Evolutionary conservation across 2,113 vertebrate species (phyloP).

Genomic region (Agapornis roseicollis): DNA sequence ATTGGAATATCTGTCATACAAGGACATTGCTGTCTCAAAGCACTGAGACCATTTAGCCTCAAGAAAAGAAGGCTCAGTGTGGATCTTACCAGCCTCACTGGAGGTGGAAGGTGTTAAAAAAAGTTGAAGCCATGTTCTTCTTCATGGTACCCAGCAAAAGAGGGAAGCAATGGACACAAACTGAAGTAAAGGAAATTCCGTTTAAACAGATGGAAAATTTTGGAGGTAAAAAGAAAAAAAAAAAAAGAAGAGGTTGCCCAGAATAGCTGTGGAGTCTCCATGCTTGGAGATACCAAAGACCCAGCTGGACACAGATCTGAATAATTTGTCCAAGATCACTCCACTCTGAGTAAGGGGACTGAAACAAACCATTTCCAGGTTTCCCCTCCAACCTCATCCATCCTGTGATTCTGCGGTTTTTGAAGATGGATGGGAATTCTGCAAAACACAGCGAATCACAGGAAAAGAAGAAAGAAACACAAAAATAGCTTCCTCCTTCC

Average conservation of each 20-base stretch:
- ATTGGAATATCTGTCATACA: background rate
- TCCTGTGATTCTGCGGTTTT: background rate
- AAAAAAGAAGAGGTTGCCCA: background rate
- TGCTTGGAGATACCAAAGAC: background rate
- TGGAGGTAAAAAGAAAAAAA: rapidly evolving
- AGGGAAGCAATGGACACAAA: background rate
- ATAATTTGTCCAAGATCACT: background rate
- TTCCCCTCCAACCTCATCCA: background rate
- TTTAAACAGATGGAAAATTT: background rate
- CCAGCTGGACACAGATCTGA: background rate
- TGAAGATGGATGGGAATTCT: background rate
- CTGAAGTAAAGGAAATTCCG: background rate
- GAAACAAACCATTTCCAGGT: background rate
- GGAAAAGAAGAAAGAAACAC: background rate
- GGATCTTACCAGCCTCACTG: background rate
- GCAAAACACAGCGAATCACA: background rate
- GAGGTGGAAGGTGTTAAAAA: background rate
- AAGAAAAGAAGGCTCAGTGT: background rate
- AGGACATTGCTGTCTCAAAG: background rate
- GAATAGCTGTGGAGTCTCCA: background rate
- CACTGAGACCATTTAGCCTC: background rate
- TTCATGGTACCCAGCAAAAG: background rate
- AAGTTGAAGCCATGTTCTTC: background rate
- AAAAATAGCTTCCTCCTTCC: background rate
- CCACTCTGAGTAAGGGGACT: background rate